Conservation (phyloP, 2,797 vertebrate species). For the Muscicapa comitata region DNA sequence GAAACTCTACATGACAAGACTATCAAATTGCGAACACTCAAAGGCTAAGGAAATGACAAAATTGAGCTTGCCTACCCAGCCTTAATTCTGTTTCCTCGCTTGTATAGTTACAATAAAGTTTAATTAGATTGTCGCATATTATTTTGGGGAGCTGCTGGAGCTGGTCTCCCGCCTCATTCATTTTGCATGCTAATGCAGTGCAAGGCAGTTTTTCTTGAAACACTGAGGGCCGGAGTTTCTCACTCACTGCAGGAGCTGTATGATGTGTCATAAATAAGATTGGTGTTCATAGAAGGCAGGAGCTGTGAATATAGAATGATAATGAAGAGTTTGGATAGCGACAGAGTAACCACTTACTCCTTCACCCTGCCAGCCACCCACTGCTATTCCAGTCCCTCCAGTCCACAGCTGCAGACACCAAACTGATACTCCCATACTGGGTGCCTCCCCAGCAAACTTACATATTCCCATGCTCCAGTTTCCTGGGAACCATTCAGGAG, state of each 20-base stretch:
- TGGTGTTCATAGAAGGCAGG: background rate
- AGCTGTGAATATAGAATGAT: background rate
- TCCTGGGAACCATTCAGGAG: background rate
- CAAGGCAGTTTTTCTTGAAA: slow-evolving; percentile 26
- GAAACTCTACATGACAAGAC: slow-evolving; percentile 15
- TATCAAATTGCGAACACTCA: slow-evolving; percentile 22
- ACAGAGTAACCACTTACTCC: background rate
- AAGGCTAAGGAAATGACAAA: slow-evolving; percentile 47
- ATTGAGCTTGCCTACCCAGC: slow-evolving; percentile 25
- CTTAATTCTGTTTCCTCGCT: slow-evolving; percentile 48
- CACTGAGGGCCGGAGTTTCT: background rate
- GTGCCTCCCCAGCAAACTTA: background rate
- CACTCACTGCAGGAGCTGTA: slow-evolving; percentile 26
- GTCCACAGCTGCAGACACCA: background rate
- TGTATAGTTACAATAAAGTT: slow-evolving; percentile 52
- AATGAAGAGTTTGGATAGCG: background rate
- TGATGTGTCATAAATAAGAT: slow-evolving; percentile 32
- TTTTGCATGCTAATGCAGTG: slow-evolving; percentile 36
- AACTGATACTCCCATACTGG: background rate
- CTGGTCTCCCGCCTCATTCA: background rate
- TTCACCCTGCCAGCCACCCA: background rate
- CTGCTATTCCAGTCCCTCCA: background rate
- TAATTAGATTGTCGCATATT: slow-evolving; percentile 52
- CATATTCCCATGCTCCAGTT: background rate
- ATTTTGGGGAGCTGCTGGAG: slow-evolving; percentile 47